These are phyloP conservation scores for Sturmia bella DNA, from an alignment of 2,888 invertebrate species.

Conservation along the genomic window DNA sequence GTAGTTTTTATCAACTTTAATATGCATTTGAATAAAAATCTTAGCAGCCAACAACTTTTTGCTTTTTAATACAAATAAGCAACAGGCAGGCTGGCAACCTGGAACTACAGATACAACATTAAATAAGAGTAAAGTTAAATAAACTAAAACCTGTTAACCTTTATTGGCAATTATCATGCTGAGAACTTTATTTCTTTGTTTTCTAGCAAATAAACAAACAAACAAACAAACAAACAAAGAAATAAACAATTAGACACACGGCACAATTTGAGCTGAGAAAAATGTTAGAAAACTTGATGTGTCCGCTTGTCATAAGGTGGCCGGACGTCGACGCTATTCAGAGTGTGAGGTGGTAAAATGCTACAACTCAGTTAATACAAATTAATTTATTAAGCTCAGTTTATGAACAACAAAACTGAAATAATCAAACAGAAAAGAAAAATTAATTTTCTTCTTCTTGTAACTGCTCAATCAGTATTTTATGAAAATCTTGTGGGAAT, in stretches of 20 bases:
- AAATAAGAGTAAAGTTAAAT: slow-evolving; percentile 24
- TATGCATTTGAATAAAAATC: slow-evolving; percentile 56
- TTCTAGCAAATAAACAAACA: slow-evolving; percentile 18
- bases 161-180: slow-evolving; percentile 67
- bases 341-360: neutral
- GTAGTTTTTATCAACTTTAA: slow-evolving; percentile 16
- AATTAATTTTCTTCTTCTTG: slow-evolving; percentile 8
- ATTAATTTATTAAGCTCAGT: slow-evolving; percentile 57
- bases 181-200: slow-evolving; percentile 61
- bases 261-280: slow-evolving; percentile 8
- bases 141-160: slow-evolving; percentile 67
- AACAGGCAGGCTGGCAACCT: neutral
- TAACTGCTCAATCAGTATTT: slow-evolving; percentile 32
- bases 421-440: neutral
- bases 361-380: slow-evolving; percentile 47
- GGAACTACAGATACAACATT: slow-evolving; percentile 29
- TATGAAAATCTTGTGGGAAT: slow-evolving; percentile 36
- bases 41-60: slow-evolving; percentile 45
- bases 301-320: slow-evolving; percentile 37
- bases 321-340: neutral
- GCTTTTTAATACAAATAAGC: slow-evolving; percentile 8
- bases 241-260: neutral
- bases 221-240: neutral
- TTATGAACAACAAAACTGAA: slow-evolving; percentile 1
- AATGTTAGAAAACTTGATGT: slow-evolving; percentile 18